Percentiles rank a stretch among this genome's conserved stretches.
These are phyloP conservation scores for Idris sp. DNA, from an alignment of 1,140 invertebrate genomes.

Conservation along the genomic window DNA sequence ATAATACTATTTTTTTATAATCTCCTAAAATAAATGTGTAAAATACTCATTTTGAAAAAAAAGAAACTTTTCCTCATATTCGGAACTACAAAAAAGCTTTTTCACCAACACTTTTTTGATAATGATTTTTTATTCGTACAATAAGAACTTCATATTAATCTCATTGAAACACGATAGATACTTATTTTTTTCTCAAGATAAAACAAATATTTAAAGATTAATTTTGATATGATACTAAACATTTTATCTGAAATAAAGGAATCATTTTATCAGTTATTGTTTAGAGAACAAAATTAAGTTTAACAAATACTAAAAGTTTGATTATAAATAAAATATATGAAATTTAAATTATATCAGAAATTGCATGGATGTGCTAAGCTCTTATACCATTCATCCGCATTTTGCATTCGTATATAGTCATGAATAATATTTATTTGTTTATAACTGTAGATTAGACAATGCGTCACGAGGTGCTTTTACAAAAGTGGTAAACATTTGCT, in stretches of 20 bases:
- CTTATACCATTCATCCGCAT: conserved; percentile 12
- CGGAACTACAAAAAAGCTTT: too few species aligned
- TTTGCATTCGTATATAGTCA: conserved; percentile 29
- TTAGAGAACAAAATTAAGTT: conserved; percentile 8
- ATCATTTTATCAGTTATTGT: conserved; percentile 12
- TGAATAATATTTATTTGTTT: conserved; percentile 30
- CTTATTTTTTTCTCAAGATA: conserved; percentile 24
- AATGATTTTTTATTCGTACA: too few species aligned
- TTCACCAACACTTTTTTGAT: too few species aligned
- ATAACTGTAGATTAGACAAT: conserved; percentile 30
- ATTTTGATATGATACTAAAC: conserved; percentile 48
- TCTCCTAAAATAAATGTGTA: too few species aligned
- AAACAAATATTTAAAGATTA: conserved; percentile 49
- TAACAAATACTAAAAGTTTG: not conserved
- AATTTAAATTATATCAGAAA: not conserved
- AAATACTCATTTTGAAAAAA: too few species aligned
- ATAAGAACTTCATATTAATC: too few species aligned
- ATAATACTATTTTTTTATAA: too few species aligned
- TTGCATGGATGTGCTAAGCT: conserved; percentile 1
- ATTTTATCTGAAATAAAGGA: conserved; percentile 48
- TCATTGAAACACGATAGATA: too few species aligned
- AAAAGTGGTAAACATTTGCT: conserved; percentile 19
- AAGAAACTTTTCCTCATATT: too few species aligned
- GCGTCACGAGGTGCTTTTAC: conserved; percentile 15
- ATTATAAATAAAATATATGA: not conserved